Conservation (phyloP, 2,113 vertebrate genomes). For the Micronycteris hirsuta region DNA sequence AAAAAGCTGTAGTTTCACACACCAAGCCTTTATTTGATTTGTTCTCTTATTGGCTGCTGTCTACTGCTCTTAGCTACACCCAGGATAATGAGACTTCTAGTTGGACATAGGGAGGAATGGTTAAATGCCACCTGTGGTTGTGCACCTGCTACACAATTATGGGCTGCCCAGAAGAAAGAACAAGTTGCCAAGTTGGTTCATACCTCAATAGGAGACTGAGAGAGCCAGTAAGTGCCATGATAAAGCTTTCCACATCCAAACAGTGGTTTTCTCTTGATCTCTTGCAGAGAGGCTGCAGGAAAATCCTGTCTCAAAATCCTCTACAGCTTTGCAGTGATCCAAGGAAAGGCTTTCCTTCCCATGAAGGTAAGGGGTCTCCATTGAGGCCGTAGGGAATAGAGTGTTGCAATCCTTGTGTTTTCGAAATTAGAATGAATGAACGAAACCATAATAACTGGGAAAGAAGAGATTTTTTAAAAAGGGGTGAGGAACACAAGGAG, state of each 20-base stretch:
- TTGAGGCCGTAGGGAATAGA: neutral
- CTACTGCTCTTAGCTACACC: neutral
- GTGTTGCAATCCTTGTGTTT: neutral
- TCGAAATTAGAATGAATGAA: neutral
- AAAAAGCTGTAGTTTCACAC: neutral
- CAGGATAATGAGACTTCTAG: neutral
- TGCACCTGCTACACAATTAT: neutral
- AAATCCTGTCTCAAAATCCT: neutral
- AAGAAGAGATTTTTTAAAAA: neutral
- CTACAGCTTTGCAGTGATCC: neutral
- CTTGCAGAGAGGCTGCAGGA: neutral
- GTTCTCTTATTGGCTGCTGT: neutral
- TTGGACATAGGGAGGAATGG: neutral
- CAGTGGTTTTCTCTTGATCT: neutral
- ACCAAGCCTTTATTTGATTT: neutral
- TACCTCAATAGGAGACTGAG: neutral
- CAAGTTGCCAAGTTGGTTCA: neutral
- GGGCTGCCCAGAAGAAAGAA: neutral
- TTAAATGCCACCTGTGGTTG: neutral
- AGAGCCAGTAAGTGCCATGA: neutral
- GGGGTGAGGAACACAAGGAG: neutral
- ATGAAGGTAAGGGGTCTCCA: neutral
- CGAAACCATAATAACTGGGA: neutral
- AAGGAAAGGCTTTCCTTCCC: neutral
- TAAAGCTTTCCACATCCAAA: neutral